Evolutionary conservation across 1,140 invertebrate genomes (phyloP), one percentile per base, ranked within the genome.

Genomic region (Sinella curviseta): DNA sequence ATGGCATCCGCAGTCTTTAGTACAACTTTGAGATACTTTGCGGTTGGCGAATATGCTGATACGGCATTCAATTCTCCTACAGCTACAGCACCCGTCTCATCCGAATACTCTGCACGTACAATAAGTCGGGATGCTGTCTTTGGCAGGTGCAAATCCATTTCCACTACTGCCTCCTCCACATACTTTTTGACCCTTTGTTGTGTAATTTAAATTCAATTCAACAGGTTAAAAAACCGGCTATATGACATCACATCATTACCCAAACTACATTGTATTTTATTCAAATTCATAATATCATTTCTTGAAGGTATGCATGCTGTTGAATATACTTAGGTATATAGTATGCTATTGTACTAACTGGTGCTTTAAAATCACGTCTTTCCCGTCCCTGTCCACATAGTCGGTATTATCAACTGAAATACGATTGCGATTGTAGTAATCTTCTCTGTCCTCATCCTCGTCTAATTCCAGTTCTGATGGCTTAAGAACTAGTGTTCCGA

Each of bases 21-120:
- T 65, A 84, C 84, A 0, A 89, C 85, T 34, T 84, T 85, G 0
- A 89, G 81, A 77, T 85, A 86, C 75, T 86, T 84, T 57, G 83
- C 82, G 26, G 82, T 77, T 26, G 84, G 82, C 0, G 86, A 86
- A 77, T 84, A 84, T 30, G 83, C 82, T 1, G 85, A 79, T 17
- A 85, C 80, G 57, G 85, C 85, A 33, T 82, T 83, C 0, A 86
- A 78, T 73, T 85, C 83, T 3, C 86, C 81, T 36, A 81, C 76
- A 30, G 86, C 83, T n/a, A 57, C 76, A n/a, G 79, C 81, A 17
- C 84, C 84, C 20, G 85, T 82, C 4, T 81, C 78, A 67, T 87
- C 86, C 60, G 83, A 80, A 81, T 87, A 88, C 24, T 81, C 80
- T 8, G 87, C 87, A 76, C 82, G 81, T 14, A 88, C 75, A 17